phyloP scores from a whole-genome alignment of 2,888 invertebrate genomes.

The Macrophya annulata region DNA sequence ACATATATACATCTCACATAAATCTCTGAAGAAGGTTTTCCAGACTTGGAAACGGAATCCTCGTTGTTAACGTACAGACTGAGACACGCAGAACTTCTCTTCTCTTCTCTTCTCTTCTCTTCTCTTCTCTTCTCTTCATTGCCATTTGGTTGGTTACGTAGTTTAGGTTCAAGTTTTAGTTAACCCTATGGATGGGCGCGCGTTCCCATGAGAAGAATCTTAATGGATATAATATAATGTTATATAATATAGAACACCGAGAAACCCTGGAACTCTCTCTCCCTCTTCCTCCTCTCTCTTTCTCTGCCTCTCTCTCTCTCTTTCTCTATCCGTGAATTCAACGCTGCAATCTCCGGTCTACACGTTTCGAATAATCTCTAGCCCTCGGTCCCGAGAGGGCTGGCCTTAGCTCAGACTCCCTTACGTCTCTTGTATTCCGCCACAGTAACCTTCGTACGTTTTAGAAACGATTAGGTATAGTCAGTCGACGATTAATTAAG shows the following conservation, averaged over 20 bases:
- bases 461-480: not conserved
- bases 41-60: not conserved
- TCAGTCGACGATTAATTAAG: not conserved
- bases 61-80: not conserved
- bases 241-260: not conserved
- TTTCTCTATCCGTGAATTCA: conserved; percentile 5
- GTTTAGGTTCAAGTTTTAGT: conserved; percentile 22
- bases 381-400: conserved; percentile 13
- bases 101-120: too few relatives aligned
- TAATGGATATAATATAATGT: conserved; percentile 21
- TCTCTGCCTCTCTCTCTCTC: not conserved
- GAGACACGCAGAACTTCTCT: not conserved
- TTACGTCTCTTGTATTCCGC: not conserved
- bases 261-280: not conserved
- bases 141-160: not conserved
- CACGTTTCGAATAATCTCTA: conserved; percentile 46
- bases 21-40: conserved; percentile 30
- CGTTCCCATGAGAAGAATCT: conserved; percentile 28
- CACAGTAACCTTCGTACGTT: not conserved
- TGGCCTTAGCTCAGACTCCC: not conserved
- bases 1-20: conserved; percentile 12
- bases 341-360: conserved; percentile 47
- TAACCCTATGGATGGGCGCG: not conserved
- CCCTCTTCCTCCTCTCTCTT: not conserved
- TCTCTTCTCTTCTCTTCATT: not conserved